These are phyloP conservation scores for Aythya baeri DNA, from an alignment of 2,113 vertebrate species.

Conservation along the genomic window DNA sequence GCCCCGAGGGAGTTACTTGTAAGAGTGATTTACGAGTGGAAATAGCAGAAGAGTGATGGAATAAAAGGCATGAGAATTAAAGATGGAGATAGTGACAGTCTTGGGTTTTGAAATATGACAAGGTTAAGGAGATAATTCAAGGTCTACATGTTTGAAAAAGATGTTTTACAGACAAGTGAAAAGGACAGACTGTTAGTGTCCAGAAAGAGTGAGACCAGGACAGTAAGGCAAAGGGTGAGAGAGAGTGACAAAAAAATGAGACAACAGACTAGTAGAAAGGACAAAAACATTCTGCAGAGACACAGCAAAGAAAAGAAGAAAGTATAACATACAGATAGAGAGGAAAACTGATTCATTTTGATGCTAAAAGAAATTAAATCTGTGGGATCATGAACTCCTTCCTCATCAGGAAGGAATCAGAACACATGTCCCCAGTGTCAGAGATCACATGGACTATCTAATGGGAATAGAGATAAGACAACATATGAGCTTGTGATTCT, in stretches of 20 bases:
- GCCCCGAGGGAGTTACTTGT: not conserved
- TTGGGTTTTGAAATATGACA: not conserved
- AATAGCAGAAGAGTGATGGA: not conserved
- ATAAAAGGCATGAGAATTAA: not conserved
- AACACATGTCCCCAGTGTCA: not conserved
- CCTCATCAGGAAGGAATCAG: not conserved
- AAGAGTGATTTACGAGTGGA: not conserved
- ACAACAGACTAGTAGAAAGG: not conserved
- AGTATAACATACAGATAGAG: not conserved
- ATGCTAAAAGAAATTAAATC: not conserved
- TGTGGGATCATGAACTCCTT: not conserved
- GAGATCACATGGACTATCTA: not conserved
- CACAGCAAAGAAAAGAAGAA: not conserved
- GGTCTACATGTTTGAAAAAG: not conserved
- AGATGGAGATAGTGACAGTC: not conserved
- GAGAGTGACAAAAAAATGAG: not conserved
- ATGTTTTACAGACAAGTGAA: not conserved
- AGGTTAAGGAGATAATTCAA: not conserved
- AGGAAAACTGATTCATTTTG: not conserved
- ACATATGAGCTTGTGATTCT: not conserved
- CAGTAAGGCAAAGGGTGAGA: not conserved
- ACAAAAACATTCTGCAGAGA: not conserved
- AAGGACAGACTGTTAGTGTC: not conserved
- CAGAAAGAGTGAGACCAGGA: not conserved
- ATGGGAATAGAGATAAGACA: not conserved